Evolutionary conservation across 2,113 vertebrate species (phyloP).

Genomic region (Petromus typicus): DNA sequence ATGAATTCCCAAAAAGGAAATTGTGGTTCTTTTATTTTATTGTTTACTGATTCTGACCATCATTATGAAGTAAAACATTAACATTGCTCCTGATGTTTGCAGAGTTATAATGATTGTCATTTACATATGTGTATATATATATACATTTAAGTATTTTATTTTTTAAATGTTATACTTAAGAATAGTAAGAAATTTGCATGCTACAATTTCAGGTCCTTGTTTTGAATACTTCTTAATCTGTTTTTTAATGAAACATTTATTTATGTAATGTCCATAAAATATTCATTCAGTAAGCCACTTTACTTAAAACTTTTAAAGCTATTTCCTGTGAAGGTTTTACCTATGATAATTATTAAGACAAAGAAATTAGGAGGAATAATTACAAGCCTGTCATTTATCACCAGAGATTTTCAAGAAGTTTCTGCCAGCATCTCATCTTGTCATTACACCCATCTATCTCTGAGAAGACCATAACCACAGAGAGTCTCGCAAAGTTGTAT

Average conservation of each 20-base stretch:
- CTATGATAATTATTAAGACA: slow-evolving; percentile 60
- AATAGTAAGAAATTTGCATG: background rate
- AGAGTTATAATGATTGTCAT: slow-evolving; percentile 33
- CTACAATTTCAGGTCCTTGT: slow-evolving; percentile 17
- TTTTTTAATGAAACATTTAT: slow-evolving; percentile 71
- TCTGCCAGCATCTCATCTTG: slow-evolving; percentile 60
- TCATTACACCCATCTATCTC: slow-evolving; percentile 40
- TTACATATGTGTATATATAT: slow-evolving; percentile 40
- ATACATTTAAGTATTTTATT: slow-evolving; percentile 41
- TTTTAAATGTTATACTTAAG: background rate
- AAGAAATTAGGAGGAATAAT: slow-evolving; percentile 34
- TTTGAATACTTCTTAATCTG: slow-evolving; percentile 62
- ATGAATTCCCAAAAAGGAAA: background rate
- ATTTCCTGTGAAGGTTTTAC: slow-evolving; percentile 32
- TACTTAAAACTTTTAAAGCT: slow-evolving; percentile 23
- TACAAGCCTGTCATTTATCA: slow-evolving; percentile 58
- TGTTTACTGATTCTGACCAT: slow-evolving; percentile 1
- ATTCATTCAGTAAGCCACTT: slow-evolving; percentile 50
- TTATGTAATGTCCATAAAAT: slow-evolving; percentile 58
- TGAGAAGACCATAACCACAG: slow-evolving; percentile 39
- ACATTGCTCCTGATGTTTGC: background rate
- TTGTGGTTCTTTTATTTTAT: background rate
- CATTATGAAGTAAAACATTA: background rate
- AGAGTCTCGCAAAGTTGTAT: slow-evolving; percentile 10
- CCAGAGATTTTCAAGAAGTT: background rate